A percentile compares a stretch with the other conserved stretches of the same genome.
These are phyloP conservation scores for Tetranychus truncatus DNA, from an alignment of 2,888 invertebrate genomes.

Conservation along the genomic window DNA sequence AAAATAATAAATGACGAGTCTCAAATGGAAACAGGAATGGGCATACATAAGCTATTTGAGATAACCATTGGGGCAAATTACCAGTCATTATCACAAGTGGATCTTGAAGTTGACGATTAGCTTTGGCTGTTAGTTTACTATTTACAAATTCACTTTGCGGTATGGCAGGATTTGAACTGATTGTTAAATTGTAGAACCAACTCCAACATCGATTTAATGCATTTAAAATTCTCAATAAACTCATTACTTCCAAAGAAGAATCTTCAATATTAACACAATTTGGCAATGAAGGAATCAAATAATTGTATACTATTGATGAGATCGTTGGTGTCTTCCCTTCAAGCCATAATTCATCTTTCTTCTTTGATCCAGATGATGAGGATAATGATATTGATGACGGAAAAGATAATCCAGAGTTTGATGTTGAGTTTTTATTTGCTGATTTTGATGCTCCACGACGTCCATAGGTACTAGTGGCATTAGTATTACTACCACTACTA, in stretches of 20 bases:
- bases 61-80: constrained; percentile 85
- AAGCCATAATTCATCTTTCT: constrained; percentile 23
- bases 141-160: constrained; percentile 57
- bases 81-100: constrained; percentile 94
- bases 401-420: not conserved
- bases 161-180: constrained; percentile 24
- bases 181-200: constrained; percentile 47
- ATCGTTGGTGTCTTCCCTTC: constrained; percentile 62
- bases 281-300: constrained; percentile 54
- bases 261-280: constrained; percentile 64
- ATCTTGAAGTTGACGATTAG: constrained; percentile 88
- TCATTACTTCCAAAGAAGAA: constrained; percentile 73
- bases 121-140: constrained; percentile 85
- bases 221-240: constrained; percentile 71
- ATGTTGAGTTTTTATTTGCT: not conserved
- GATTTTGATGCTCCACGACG: not conserved
- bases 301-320: constrained; percentile 51
- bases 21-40: constrained; percentile 96
- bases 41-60: constrained; percentile 65
- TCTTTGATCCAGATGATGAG: not conserved
- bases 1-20: constrained; percentile 83
- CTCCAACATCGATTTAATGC: constrained; percentile 82
- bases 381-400: not conserved
- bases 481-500: not conserved
- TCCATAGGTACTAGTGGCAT: not conserved